A percentile compares a stretch with the other conserved stretches of the same genome.
Evolutionary conservation across 2,888 invertebrate genomes (phyloP).

Genomic region (Caenorhabditis drosophilae): DNA sequence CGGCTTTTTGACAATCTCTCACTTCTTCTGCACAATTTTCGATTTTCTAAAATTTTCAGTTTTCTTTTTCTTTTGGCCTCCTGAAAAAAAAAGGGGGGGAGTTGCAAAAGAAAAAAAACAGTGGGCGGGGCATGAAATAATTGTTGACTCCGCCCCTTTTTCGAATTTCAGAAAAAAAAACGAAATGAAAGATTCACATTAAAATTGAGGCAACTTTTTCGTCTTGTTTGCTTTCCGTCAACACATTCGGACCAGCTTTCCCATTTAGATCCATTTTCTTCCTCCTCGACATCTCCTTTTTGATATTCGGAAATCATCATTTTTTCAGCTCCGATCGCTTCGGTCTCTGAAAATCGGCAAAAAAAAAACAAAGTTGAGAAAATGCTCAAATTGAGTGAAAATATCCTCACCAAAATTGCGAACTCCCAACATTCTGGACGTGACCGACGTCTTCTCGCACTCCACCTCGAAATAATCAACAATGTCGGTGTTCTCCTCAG

Average conservation of each 20-base stretch:
- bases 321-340: conserved; percentile 21
- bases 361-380: not conserved
- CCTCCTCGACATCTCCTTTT: too few species aligned
- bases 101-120: not conserved
- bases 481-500: conserved; percentile 66
- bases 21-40: conserved; percentile 37
- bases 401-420: conserved; percentile 17
- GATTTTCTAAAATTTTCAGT: conserved; percentile 21
- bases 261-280: conserved; percentile 27
- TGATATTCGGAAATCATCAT: conserved; percentile 11
- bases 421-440: conserved; percentile 18
- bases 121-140: too few species aligned
- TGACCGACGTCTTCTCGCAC: conserved; percentile 27
- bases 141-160: too few species aligned
- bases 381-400: not conserved
- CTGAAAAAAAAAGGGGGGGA: not conserved
- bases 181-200: conserved; percentile 12
- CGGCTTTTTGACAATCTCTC: conserved; percentile 10
- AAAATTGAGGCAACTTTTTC: conserved; percentile 31
- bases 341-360: conserved; percentile 13
- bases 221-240: conserved; percentile 51
- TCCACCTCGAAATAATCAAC: conserved; percentile 68
- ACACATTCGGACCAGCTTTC: conserved; percentile 47
- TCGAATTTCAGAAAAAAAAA: not conserved
- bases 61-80: not conserved